phyloP scores from a whole-genome alignment of 2,888 invertebrate species.

The Aphidoletes aphidimyza region DNA sequence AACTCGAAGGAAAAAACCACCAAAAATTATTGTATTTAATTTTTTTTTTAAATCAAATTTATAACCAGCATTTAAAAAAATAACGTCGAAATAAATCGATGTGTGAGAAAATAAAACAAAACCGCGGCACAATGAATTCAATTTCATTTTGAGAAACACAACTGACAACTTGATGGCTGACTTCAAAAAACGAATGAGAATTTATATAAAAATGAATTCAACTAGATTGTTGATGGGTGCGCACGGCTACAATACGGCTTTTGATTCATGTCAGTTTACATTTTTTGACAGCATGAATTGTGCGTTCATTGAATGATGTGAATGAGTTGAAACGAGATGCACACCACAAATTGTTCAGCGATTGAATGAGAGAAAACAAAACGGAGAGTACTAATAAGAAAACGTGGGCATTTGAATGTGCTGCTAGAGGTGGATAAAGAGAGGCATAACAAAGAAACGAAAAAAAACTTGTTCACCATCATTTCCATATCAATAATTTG shows the following conservation, averaged over 20 bases:
- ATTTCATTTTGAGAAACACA: neutral
- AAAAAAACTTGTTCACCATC: slow-evolving; percentile 46
- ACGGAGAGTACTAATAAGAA: neutral
- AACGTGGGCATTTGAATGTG: slow-evolving; percentile 10
- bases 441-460: neutral
- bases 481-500: slow-evolving; percentile 50
- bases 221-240: slow-evolving; percentile 40
- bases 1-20: neutral
- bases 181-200: neutral
- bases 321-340: neutral
- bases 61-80: slow-evolving; percentile 38
- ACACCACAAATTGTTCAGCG: neutral
- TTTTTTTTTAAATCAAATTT: slow-evolving; percentile 50
- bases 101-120: neutral
- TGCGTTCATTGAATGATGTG: neutral
- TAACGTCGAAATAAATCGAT: slow-evolving; percentile 4
- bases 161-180: no score
- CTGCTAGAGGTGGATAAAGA: neutral
- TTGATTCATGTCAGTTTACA: slow-evolving; percentile 35
- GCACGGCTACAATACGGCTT: no score
- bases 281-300: slow-evolving; percentile 26
- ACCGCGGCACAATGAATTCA: neutral
- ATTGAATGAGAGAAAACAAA: no score
- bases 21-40: slow-evolving; percentile 52
- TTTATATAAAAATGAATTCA: neutral